Evolutionary conservation across 2,888 invertebrate genomes (phyloP).

Genomic region (Psococerastis gibbosa): DNA sequence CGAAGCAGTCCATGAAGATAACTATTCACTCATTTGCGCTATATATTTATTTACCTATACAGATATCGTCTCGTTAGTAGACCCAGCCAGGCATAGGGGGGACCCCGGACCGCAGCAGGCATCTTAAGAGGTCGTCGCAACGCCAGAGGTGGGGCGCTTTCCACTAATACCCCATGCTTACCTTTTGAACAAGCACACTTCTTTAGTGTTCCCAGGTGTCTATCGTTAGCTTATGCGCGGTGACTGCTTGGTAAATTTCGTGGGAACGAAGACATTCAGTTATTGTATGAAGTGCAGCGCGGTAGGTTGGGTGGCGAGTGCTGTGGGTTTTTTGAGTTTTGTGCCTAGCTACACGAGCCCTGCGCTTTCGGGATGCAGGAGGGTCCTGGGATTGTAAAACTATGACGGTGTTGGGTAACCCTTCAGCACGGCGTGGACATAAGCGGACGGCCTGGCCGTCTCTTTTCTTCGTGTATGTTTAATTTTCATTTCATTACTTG

Average conservation of each 20-base stretch:
- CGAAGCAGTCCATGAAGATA: conserved; percentile 9
- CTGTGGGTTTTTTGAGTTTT: neutral
- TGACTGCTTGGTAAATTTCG: too few relatives aligned
- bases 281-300: too few relatives aligned
- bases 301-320: neutral
- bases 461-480: neutral
- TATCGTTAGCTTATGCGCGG: neutral
- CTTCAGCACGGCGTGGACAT: neutral
- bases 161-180: neutral
- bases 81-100: neutral
- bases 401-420: neutral
- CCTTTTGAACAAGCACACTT: neutral
- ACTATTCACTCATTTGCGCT: conserved; percentile 7
- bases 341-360: too few relatives aligned
- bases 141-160: neutral
- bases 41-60: conserved; percentile 6
- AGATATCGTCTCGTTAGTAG: neutral
- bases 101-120: neutral
- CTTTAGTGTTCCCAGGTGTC: too few relatives aligned
- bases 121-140: neutral
- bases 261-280: too few relatives aligned
- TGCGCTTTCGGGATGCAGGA: neutral
- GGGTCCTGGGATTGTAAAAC: neutral
- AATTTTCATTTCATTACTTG: too few relatives aligned
- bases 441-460: neutral